Conservation (phyloP, 2,888 invertebrate genomes). For the Lycocerus yunnanus region DNA sequence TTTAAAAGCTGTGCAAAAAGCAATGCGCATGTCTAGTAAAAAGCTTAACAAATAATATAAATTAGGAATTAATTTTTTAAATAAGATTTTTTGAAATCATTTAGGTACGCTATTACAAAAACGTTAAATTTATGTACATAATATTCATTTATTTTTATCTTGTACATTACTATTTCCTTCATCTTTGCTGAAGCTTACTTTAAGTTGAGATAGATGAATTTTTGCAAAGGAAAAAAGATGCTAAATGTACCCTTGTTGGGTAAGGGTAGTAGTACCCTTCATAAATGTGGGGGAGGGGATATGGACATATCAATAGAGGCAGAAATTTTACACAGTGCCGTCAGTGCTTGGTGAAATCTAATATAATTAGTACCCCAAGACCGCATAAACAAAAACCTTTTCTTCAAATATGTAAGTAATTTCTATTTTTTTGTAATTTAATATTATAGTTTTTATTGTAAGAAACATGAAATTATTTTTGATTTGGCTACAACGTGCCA, state of each 20-base stretch:
- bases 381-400: neutral
- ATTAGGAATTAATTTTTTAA: too few species aligned
- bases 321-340: slow-evolving; percentile 15
- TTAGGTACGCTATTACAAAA: too few species aligned
- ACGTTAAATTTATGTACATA: too few species aligned
- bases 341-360: slow-evolving; percentile 18
- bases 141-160: too few species aligned
- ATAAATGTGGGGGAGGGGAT: slow-evolving; percentile 25
- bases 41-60: too few species aligned
- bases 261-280: slow-evolving; percentile 36
- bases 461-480: neutral
- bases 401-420: neutral
- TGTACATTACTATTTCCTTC: neutral
- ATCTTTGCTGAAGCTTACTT: neutral
- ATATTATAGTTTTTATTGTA: neutral
- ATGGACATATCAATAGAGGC: slow-evolving; percentile 25
- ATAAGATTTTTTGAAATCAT: too few species aligned
- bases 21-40: too few species aligned
- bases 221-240: neutral
- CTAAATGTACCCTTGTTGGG: slow-evolving; percentile 35
- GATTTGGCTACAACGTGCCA: neutral
- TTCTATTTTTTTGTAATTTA: neutral
- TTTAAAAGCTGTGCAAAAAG: too few species aligned
- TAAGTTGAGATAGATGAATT: neutral
- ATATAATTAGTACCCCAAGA: neutral